Conservation (phyloP, 2,113 vertebrate genomes). For the Cricetomys ansorgei region DNA sequence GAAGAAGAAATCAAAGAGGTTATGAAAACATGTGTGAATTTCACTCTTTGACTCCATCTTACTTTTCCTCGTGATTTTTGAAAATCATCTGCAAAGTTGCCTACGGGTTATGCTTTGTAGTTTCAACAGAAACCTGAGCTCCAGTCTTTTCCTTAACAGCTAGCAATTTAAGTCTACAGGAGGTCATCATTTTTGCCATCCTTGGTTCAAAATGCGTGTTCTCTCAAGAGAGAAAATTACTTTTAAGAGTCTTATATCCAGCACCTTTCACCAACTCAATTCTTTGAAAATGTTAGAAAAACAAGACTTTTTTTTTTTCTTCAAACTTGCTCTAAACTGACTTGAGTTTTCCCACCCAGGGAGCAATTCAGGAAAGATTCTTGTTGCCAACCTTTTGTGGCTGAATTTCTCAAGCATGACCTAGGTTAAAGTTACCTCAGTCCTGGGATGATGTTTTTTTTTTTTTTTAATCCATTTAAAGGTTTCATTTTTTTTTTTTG, state of each 20-base stretch:
- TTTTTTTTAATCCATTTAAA: constrained; percentile 42
- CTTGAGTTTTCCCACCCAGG: constrained; percentile 61
- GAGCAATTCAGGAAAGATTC: constrained; percentile 66
- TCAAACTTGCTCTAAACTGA: constrained; percentile 61
- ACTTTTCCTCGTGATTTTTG: neutral
- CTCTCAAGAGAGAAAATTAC: constrained; percentile 17
- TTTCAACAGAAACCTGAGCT: neutral
- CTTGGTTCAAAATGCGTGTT: neutral
- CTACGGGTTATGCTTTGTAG: neutral
- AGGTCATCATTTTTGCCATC: neutral
- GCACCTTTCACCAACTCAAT: constrained; percentile 39
- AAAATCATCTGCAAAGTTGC: neutral
- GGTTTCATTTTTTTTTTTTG: constrained; percentile 14
- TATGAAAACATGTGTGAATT: neutral
- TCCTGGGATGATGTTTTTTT: neutral
- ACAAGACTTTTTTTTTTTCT: neutral
- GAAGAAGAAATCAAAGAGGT: neutral
- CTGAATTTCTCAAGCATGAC: constrained; percentile 60
- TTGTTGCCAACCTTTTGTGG: constrained; percentile 36
- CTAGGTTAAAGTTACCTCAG: constrained; percentile 1
- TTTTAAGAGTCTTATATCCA: constrained; percentile 40
- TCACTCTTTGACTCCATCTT: neutral
- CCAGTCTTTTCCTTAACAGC: neutral
- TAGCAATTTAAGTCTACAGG: neutral
- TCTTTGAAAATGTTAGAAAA: constrained; percentile 65